Evolutionary conservation across 2,888 invertebrate species (phyloP).

Genomic region (Eupithecia inturbata): DNA sequence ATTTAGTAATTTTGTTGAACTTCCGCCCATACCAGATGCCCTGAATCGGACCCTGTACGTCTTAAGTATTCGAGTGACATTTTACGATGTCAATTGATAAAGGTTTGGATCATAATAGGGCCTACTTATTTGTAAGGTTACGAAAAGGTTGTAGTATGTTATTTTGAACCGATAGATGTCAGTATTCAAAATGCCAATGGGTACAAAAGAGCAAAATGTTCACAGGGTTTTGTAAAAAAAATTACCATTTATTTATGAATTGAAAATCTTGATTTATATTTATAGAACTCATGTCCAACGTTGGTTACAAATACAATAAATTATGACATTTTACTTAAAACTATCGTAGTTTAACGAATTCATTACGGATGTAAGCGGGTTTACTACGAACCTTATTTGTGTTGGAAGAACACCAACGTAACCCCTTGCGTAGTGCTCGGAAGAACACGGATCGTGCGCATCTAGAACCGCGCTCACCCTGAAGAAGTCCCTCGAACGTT

Average conservation of each 20-base stretch:
- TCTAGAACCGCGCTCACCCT: too few relatives aligned
- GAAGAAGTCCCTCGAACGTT: too few relatives aligned
- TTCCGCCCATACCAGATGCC: neutral
- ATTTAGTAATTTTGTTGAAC: neutral
- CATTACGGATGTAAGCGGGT: too few relatives aligned
- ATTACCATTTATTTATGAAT: neutral
- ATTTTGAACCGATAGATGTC: slow-evolving; percentile 15
- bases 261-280: neutral
- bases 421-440: too few relatives aligned
- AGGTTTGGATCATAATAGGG: slow-evolving; percentile 28
- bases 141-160: slow-evolving; percentile 26
- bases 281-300: too few relatives aligned
- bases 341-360: too few relatives aligned
- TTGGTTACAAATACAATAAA: too few relatives aligned
- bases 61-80: slow-evolving; percentile 27
- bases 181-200: neutral
- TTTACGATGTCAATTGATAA: slow-evolving; percentile 35
- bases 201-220: neutral
- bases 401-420: too few relatives aligned
- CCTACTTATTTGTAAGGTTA: slow-evolving; percentile 28
- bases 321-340: too few relatives aligned
- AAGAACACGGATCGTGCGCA: too few relatives aligned
- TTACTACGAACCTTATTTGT: too few relatives aligned
- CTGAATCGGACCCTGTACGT: slow-evolving; percentile 16
- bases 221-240: neutral